Percentiles rank a stretch among this genome's conserved stretches.
Conservation (phyloP, 2,113 vertebrate genomes). For the Sphyrna mokarran region DNA sequence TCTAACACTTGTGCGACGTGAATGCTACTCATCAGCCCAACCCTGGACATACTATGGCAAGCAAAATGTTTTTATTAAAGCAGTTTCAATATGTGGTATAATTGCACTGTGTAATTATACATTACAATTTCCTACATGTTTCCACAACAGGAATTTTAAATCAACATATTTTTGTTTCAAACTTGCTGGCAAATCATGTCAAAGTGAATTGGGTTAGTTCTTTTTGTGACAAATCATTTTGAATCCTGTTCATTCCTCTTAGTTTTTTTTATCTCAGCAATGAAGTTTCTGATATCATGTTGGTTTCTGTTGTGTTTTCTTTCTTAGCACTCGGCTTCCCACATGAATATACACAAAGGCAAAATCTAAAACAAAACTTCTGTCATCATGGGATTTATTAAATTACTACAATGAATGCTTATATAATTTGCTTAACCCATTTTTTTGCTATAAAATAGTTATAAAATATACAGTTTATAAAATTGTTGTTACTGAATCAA, state of each 20-base stretch:
- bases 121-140: neutral
- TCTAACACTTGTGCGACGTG: neutral
- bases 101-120: neutral
- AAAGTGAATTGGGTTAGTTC: neutral
- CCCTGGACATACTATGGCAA: neutral
- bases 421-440: slow-evolving; percentile 18
- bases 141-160: neutral
- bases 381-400: slow-evolving; percentile 10
- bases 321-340: neutral
- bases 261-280: neutral
- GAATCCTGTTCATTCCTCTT: neutral
- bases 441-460: slow-evolving; percentile 43
- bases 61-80: neutral
- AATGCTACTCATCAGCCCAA: neutral
- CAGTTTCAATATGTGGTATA: neutral
- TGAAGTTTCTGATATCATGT: neutral
- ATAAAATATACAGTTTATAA: slow-evolving; percentile 48
- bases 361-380: slow-evolving; percentile 20
- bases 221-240: neutral
- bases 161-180: neutral
- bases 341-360: neutral
- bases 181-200: neutral
- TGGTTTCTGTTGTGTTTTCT: neutral
- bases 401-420: neutral
- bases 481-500: slow-evolving; percentile 41